Base-by-base conservation (phyloP, 1,140 invertebrate species). In the Medauroidea extradentata region DNA sequence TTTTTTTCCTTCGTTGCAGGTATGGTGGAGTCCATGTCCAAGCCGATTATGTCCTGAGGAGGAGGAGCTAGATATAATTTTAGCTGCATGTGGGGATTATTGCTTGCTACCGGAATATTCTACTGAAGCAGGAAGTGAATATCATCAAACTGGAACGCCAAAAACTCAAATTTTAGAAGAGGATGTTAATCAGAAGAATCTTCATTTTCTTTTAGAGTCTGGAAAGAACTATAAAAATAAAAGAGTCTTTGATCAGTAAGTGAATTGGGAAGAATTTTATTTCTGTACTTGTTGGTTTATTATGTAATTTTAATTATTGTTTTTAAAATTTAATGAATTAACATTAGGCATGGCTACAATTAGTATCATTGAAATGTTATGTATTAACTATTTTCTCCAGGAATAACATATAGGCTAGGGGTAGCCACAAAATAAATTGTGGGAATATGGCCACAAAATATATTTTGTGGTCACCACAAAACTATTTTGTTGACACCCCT, bases 11-110 rank as follows among this genome's bases (percentile, higher is more conserved):
- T 29, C n/a, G 21, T 16, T 59, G 59, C 21, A 85, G 83, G 82
- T 88, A 24, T 89, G 86, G 86, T 89, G 86, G 86, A 87, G 85
- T 68, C 86, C 86, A 0, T 88, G 86, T 65, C 84, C 85, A 0
- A 87, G 84, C 63, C 75, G 85, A 50, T 85, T 87, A 72, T 89
- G 86, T 71, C 86, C 86, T 2, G 85, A 86, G 65, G 81, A 85
- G 58, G 83, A 86, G 62, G 83, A 85, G 67, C 72, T 87, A n/a
- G 83, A 86, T 66, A 79, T 89, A 61, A 81, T 85, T 5, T 73
- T 89, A 29, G 83, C 85, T 63, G 78, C 81, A 61, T 89, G 86
- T 68, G 75, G 83, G 1, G 84, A 87, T 71, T 83, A 88, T 72
- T 89, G 86, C 67, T 67, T 83, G 52, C 67, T 86, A 50, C 78